These are phyloP conservation scores for Elymnias hypermnestra DNA, from an alignment of 1,140 invertebrate species.

Conservation along the genomic window DNA sequence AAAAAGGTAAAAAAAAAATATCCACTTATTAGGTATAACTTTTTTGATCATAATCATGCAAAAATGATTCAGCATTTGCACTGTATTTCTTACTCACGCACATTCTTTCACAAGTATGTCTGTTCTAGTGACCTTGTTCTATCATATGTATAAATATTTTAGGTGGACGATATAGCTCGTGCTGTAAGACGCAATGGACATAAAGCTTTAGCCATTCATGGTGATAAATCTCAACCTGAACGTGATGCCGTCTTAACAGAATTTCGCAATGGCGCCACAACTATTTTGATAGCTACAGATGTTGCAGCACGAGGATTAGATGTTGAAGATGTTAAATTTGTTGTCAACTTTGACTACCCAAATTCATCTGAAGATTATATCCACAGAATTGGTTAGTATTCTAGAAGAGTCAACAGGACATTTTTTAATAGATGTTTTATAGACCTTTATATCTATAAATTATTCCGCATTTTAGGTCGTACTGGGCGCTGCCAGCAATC, in stretches of 20 bases:
- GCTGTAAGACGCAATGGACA: conserved; percentile 91
- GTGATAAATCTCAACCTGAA: conserved; percentile 98
- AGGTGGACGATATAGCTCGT: conserved; percentile 95
- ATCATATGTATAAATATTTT: conserved; percentile 16
- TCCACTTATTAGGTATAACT: too few relatives aligned
- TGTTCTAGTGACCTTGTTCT: background rate
- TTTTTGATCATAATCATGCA: too few relatives aligned
- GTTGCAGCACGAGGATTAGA: conserved; percentile 98
- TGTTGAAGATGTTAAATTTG: conserved; percentile 99
- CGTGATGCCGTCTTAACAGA: conserved; percentile 94
- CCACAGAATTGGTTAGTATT: conserved; percentile 92
- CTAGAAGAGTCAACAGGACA: too few relatives aligned
- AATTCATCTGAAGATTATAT: conserved; percentile 99
- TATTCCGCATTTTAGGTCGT: conserved; percentile 84
- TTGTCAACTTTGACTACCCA: conserved; percentile 99
- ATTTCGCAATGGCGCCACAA: conserved; percentile 93
- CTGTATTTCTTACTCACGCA: too few relatives aligned
- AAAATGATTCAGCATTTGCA: too few relatives aligned
- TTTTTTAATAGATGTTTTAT: too few relatives aligned
- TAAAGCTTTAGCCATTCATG: conserved; percentile 95
- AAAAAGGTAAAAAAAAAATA: conserved; percentile 80
- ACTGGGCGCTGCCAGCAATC: conserved; percentile 94
- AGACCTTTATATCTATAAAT: too few relatives aligned
- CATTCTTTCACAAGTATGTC: background rate
- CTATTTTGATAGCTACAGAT: conserved; percentile 98